These are phyloP conservation scores for Carpatolechia fugitivella DNA, from an alignment of 2,888 invertebrate species.

Conservation along the genomic window DNA sequence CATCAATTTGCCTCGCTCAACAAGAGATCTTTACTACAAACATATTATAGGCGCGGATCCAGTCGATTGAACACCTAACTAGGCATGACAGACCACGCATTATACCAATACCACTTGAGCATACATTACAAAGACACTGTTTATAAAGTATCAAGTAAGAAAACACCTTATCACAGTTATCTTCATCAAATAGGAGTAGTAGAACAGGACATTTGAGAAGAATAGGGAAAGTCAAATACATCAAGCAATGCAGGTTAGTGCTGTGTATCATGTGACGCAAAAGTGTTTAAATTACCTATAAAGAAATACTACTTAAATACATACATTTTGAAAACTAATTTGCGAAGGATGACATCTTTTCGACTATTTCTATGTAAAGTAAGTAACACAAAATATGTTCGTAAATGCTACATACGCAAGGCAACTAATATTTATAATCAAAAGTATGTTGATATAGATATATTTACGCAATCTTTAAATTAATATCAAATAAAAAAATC, in stretches of 20 bases:
- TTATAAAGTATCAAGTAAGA: background rate
- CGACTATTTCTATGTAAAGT: too few species aligned
- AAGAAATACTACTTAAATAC: too few species aligned
- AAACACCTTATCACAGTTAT: background rate
- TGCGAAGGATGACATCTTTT: too few species aligned
- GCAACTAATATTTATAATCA: too few species aligned
- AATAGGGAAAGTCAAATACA: background rate
- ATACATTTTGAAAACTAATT: too few species aligned
- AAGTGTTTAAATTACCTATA: too few species aligned
- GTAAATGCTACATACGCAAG: too few species aligned
- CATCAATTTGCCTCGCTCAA: background rate
- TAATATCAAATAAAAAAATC: too few species aligned
- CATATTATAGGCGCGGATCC: background rate
- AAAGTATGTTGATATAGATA: too few species aligned
- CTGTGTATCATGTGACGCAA: too few species aligned
- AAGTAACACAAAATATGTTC: too few species aligned
- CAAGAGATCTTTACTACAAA: background rate
- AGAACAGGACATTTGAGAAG: background rate
- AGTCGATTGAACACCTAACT: constrained; percentile 3
- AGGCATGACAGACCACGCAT: background rate
- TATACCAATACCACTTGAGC: background rate
- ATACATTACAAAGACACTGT: background rate
- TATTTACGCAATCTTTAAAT: too few species aligned
- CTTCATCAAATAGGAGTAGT: background rate
- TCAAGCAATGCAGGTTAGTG: background rate